Base-by-base conservation (phyloP, 2,888 invertebrate genomes). In the Lydus trimaculatus region DNA sequence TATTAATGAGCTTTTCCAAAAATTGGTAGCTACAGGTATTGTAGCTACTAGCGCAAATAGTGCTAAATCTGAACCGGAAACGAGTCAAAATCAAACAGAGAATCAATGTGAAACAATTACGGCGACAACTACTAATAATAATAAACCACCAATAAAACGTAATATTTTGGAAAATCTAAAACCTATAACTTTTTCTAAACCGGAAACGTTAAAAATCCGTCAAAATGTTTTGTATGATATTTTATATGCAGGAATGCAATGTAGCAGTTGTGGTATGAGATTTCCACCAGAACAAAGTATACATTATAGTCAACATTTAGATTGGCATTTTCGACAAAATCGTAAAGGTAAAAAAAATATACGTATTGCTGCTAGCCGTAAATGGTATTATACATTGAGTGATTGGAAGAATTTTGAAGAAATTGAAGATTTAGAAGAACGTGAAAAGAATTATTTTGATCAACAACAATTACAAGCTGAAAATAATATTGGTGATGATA, bases 281-380 rank as follows among this genome's bases (percentile, higher is more conserved):
- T 98, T 99, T 86, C 93, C 95, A 15, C 93, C 95, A 0, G 95
- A 96, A 85, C 93, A 94, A 81, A 95, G 94, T 9, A 93, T 93
- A 75, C 91, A 94, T 72, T 99, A 98, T 86, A 94, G 93, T 79
- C 95, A 96, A 83, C 99, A 99, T 86, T 89, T 99, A 70, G 99
- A 99, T 87, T 99, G 99, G 98, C 99, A 99, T 87, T 99, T 99
- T 87, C 87, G 97, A 0, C 95, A 96, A 85, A 99, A 99, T 87
- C 87, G 96, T 1, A 89, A 93, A 65, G 96, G 96, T 78, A 91
- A 96, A 73, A 95, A 95, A 81, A 93, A 94, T 0, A 92, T 93
- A 0, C 88, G 95, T 13, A 92, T 95, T 63, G 94, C 95, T 0
- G 93, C 94, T 79, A 92, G 92, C 31, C 87, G 98, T 3, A 91